Percentiles rank a stretch among this genome's conserved stretches.
phyloP scores from a whole-genome alignment of 2,888 invertebrate genomes.

The Plagiodera versicolora region DNA sequence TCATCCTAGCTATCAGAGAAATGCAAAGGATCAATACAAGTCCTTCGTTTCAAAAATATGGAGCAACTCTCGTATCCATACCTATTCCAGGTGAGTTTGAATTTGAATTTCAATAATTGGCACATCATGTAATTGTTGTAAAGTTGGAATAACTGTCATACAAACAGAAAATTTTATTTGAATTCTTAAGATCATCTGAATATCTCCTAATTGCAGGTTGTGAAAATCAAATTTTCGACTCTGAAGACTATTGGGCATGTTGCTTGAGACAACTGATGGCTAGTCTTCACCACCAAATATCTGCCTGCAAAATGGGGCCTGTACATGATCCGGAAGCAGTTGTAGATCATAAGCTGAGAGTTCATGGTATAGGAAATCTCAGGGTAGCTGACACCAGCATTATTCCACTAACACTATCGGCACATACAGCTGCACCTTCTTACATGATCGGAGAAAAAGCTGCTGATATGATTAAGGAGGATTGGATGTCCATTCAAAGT shows the following conservation, averaged over 20 bases:
- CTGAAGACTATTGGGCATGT: constrained; percentile 60
- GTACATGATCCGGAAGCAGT: constrained; percentile 58
- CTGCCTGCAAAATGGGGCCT: constrained; percentile 63
- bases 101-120: too few relatives aligned
- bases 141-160: too few relatives aligned
- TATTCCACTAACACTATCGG: constrained; percentile 59
- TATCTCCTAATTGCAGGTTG: constrained; percentile 18
- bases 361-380: constrained; percentile 57
- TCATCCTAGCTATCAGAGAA: constrained; percentile 54
- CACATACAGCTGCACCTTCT: constrained; percentile 59
- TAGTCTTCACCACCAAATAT: constrained; percentile 59
- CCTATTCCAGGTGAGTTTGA: constrained; percentile 31
- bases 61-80: constrained; percentile 23
- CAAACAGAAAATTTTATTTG: too few relatives aligned
- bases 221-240: constrained; percentile 47
- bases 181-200: too few relatives aligned
- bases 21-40: constrained; percentile 57
- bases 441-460: constrained; percentile 63
- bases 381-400: constrained; percentile 62
- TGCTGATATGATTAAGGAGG: constrained; percentile 57
- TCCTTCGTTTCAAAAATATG: constrained; percentile 53
- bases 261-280: constrained; percentile 54
- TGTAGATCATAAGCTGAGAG: constrained; percentile 59
- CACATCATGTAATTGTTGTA: too few relatives aligned
- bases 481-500: constrained; percentile 43